Conservation (phyloP, 1,140 invertebrate genomes). For the Dendrolimus kikuchii region DNA sequence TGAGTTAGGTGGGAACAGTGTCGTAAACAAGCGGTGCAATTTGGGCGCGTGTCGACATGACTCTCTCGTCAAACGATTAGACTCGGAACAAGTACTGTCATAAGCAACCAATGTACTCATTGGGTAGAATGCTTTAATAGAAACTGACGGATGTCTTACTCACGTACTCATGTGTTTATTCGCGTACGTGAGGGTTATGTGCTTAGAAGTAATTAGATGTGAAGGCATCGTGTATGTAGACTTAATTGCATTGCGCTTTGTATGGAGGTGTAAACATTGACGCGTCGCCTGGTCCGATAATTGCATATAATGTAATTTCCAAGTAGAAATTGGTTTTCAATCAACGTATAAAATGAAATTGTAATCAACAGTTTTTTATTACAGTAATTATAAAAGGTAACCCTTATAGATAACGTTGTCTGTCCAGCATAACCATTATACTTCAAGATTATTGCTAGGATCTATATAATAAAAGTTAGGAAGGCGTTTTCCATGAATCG, state of each 20-base stretch:
- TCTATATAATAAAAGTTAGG: too few relatives aligned
- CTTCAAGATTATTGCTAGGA: too few relatives aligned
- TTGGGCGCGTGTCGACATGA: constrained; percentile 28
- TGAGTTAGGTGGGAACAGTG: constrained; percentile 44
- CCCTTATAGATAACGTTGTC: too few relatives aligned
- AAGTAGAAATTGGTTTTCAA: constrained; percentile 15
- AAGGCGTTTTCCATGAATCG: too few relatives aligned
- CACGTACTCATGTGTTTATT: constrained; percentile 5
- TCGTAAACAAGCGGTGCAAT: constrained; percentile 42
- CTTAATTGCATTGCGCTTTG: constrained; percentile 22
- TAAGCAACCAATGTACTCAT: constrained; percentile 28
- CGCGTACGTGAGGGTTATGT: constrained; percentile 2
- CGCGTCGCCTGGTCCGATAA: constrained; percentile 14
- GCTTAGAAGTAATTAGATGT: constrained; percentile 16
- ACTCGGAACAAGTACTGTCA: constrained; percentile 44
- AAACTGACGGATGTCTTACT: constrained; percentile 19
- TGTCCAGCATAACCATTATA: too few relatives aligned
- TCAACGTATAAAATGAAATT: too few relatives aligned
- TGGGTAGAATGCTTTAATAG: constrained; percentile 29
- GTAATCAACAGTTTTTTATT: too few relatives aligned
- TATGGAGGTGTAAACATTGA: constrained; percentile 28
- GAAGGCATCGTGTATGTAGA: constrained; percentile 11
- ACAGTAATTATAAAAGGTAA: too few relatives aligned
- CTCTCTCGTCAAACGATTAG: constrained; percentile 29
- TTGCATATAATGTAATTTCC: constrained; percentile 19